phyloP scores from a whole-genome alignment of 2,797 vertebrate genomes.

The Coccyzus lansbergi region DNA sequence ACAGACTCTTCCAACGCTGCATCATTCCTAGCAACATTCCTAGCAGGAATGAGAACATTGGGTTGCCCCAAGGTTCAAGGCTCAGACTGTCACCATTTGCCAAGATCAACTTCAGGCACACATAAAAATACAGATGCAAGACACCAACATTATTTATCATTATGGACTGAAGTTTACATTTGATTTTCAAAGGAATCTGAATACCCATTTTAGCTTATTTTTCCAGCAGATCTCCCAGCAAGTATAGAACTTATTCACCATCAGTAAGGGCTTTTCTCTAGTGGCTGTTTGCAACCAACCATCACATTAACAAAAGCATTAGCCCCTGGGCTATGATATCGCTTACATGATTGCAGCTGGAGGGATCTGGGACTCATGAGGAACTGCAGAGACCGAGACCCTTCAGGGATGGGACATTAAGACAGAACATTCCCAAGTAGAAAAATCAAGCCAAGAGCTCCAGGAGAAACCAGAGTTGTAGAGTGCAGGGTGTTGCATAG shows the following conservation, averaged over 20 bases:
- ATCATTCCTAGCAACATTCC: not conserved
- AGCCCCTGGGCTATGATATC: not conserved
- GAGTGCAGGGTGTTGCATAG: not conserved
- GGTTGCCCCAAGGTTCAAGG: not conserved
- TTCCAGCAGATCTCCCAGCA: not conserved
- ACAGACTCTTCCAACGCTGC: not conserved
- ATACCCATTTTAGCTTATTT: not conserved
- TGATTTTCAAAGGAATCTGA: not conserved
- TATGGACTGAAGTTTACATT: not conserved
- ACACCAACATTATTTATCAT: not conserved
- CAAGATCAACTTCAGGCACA: not conserved
- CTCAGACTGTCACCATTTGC: not conserved
- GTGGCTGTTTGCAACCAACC: not conserved
- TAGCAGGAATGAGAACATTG: not conserved
- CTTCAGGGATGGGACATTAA: not conserved
- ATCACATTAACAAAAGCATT: not conserved
- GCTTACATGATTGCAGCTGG: not conserved
- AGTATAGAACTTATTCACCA: not conserved
- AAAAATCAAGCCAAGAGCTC: not conserved
- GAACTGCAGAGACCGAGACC: not conserved
- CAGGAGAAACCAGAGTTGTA: rapidly evolving
- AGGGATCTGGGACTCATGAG: not conserved
- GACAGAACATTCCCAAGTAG: not conserved
- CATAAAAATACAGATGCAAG: conserved; percentile 1
- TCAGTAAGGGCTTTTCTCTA: not conserved